Evolutionary conservation across 2,113 vertebrate species (phyloP).

Genomic region (Ciconia maguari): DNA sequence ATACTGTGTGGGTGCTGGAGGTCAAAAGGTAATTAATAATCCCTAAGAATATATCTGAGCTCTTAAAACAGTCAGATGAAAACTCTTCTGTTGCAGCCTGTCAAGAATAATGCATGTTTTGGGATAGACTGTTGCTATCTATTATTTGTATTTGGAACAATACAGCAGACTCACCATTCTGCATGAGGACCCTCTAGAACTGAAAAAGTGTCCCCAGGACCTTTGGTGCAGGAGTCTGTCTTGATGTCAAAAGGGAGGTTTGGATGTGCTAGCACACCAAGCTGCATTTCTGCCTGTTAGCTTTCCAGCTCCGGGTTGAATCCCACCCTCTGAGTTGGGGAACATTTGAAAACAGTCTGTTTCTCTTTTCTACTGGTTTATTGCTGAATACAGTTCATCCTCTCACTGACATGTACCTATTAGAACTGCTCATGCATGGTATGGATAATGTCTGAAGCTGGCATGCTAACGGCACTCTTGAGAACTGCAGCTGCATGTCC

Average conservation of each 20-base stretch:
- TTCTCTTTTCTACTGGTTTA: neutral
- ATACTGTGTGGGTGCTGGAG: neutral
- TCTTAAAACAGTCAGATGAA: neutral
- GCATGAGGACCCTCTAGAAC: neutral
- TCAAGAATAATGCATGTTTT: neutral
- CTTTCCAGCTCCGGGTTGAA: neutral
- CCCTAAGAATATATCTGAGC: neutral
- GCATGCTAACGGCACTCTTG: neutral
- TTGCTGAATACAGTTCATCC: neutral
- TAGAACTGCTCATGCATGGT: neutral
- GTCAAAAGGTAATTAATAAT: neutral
- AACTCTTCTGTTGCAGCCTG: neutral
- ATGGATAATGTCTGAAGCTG: neutral
- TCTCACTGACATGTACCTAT: neutral
- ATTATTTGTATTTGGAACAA: neutral
- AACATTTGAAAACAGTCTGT: neutral
- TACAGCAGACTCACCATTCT: neutral
- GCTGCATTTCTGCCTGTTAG: neutral
- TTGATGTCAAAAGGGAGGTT: neutral
- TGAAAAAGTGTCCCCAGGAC: neutral
- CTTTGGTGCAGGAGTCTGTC: neutral
- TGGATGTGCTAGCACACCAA: neutral
- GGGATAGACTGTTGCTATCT: neutral
- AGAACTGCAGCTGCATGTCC: neutral
- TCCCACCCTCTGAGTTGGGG: neutral